Conservation (phyloP, 1,140 invertebrate genomes). For the Drosophila parabipectinata region DNA sequence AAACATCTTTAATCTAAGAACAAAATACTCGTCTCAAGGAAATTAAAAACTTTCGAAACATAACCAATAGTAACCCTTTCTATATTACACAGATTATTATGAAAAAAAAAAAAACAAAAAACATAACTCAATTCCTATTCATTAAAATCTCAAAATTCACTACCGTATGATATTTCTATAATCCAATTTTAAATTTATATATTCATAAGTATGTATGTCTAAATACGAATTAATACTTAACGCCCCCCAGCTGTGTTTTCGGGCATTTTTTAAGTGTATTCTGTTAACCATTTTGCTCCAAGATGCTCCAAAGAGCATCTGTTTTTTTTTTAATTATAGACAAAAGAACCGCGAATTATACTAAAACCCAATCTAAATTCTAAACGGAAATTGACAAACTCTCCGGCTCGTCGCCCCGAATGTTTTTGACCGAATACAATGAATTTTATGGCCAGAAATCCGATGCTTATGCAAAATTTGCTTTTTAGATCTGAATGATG, state of each 20-base stretch:
- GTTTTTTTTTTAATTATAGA: slow-evolving; percentile 35
- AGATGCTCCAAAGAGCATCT: slow-evolving; percentile 22
- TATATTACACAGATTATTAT: not conserved
- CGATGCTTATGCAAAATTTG: slow-evolving; percentile 50
- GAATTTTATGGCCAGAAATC: slow-evolving; percentile 58
- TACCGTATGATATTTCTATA: slow-evolving; percentile 20
- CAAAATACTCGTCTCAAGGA: too few relatives aligned
- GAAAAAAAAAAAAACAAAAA: slow-evolving; percentile 2
- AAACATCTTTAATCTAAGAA: not conserved
- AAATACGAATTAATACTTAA: slow-evolving; percentile 41
- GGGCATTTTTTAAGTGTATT: slow-evolving; percentile 12
- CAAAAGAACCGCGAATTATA: slow-evolving; percentile 40
- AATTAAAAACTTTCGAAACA: too few relatives aligned
- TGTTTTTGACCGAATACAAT: slow-evolving; percentile 48
- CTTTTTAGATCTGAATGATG: slow-evolving; percentile 24
- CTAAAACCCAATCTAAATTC: slow-evolving; percentile 77
- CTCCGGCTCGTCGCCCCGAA: slow-evolving; percentile 18
- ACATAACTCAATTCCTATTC: slow-evolving; percentile 10
- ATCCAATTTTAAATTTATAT: slow-evolving; percentile 33
- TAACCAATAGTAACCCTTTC: not conserved
- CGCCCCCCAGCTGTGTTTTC: slow-evolving; percentile 40
- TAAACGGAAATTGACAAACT: slow-evolving; percentile 73
- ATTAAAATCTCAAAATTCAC: slow-evolving; percentile 53
- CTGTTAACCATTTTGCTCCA: slow-evolving; percentile 34
- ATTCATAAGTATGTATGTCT: slow-evolving; percentile 33